phyloP scores from a whole-genome alignment of 1,140 invertebrate species.

The Olivierus martensii region DNA sequence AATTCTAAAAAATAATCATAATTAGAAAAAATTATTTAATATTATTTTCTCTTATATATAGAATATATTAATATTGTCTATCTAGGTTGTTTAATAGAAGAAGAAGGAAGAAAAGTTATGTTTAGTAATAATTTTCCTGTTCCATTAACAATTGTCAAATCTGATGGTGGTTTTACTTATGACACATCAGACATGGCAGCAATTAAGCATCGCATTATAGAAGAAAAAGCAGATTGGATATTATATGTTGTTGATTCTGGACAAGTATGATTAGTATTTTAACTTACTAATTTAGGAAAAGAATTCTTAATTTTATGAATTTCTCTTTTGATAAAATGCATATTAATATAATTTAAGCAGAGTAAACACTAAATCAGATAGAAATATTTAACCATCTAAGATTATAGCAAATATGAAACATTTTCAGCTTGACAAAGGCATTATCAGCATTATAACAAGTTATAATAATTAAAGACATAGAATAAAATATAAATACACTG shows the following conservation, averaged over 20 bases:
- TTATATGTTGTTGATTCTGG: conserved; percentile 94
- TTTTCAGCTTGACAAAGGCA: too few relatives aligned
- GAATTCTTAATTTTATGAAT: neutral
- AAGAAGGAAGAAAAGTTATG: conserved; percentile 89
- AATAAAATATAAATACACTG: too few relatives aligned
- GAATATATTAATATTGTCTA: neutral
- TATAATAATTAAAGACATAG: too few relatives aligned
- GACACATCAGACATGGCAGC: conserved; percentile 97
- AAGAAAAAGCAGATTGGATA: conserved; percentile 78
- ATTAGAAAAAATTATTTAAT: too few relatives aligned
- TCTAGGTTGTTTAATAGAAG: conserved; percentile 52
- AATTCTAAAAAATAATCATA: too few relatives aligned
- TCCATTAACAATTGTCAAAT: conserved; percentile 91
- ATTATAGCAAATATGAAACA: too few relatives aligned
- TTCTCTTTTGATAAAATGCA: too few relatives aligned
- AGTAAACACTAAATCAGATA: too few relatives aligned
- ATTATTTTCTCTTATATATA: neutral
- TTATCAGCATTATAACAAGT: too few relatives aligned
- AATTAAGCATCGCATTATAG: conserved; percentile 70
- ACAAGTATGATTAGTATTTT: conserved; percentile 42
- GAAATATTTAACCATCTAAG: too few relatives aligned
- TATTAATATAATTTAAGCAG: too few relatives aligned
- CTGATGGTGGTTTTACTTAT: conserved; percentile 97
- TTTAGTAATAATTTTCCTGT: conserved; percentile 47
- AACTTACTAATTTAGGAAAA: neutral